Evolutionary conservation across 2,888 invertebrate genomes (phyloP).

Genomic region (Lumbricus terrestris): DNA sequence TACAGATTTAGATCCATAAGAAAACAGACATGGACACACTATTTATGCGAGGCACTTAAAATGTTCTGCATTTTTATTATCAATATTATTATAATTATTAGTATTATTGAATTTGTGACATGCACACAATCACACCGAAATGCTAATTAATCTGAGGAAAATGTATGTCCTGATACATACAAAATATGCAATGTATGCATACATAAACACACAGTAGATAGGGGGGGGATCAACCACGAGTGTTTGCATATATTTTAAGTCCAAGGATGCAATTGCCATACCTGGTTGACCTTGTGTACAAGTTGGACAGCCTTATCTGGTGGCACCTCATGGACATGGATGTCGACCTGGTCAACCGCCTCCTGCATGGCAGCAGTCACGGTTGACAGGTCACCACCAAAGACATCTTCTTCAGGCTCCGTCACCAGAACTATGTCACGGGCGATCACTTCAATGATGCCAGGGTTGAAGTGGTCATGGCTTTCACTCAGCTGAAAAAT

Average conservation of each 20-base stretch:
- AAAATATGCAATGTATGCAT: no score
- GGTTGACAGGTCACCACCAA: slow-evolving; percentile 47
- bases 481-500: neutral
- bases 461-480: slow-evolving; percentile 17
- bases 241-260: no score
- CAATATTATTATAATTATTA: no score
- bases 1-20: no score
- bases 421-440: slow-evolving; percentile 48
- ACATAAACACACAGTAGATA: no score
- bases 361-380: slow-evolving; percentile 49
- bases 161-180: no score
- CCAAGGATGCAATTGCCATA: neutral
- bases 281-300: slow-evolving; percentile 42
- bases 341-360: slow-evolving; percentile 44
- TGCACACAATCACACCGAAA: no score
- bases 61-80: no score
- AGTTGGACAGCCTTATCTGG: slow-evolving; percentile 41
- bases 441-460: slow-evolving; percentile 44
- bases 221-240: neutral
- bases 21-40: no score
- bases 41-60: no score
- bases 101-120: no score
- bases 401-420: slow-evolving; percentile 41
- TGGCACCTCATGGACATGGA: slow-evolving; percentile 43
- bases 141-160: no score